Evolutionary conservation across 1,140 invertebrate genomes (phyloP).

Genomic region (Elymnias hypermnestra): DNA sequence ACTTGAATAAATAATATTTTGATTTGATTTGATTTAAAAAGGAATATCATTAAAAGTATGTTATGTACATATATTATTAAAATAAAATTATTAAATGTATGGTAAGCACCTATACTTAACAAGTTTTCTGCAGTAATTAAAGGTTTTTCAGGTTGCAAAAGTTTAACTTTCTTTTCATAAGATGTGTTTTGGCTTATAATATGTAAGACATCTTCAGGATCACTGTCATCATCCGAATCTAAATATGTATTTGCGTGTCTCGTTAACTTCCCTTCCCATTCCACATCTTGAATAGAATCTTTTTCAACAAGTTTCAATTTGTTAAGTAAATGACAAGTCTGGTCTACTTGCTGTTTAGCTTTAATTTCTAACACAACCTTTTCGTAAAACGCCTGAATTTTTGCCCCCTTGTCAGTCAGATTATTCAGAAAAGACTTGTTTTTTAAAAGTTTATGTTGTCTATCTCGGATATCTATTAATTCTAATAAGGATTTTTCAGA

Average conservation of each 20-base stretch:
- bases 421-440: slow-evolving; percentile 69
- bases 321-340: slow-evolving; percentile 76
- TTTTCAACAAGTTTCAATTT: no score
- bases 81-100: no score
- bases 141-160: slow-evolving; percentile 72
- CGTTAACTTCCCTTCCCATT: slow-evolving; percentile 79
- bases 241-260: slow-evolving; percentile 61
- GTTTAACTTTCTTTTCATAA: slow-evolving; percentile 78
- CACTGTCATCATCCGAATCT: slow-evolving; percentile 80
- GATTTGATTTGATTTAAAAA: no score
- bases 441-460: slow-evolving; percentile 54
- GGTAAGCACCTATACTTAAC: slow-evolving; percentile 74
- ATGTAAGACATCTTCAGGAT: slow-evolving; percentile 80
- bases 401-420: slow-evolving; percentile 82
- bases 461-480: slow-evolving; percentile 48
- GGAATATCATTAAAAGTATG: no score
- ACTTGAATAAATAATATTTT: no score
- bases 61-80: no score
- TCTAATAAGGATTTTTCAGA: slow-evolving; percentile 44
- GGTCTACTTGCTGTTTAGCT: slow-evolving; percentile 76
- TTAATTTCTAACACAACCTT: slow-evolving; percentile 77
- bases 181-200: slow-evolving; percentile 80
- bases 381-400: slow-evolving; percentile 76
- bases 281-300: slow-evolving; percentile 77
- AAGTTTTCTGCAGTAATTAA: slow-evolving; percentile 80